phyloP scores from a whole-genome alignment of 2,797 vertebrate genomes.

The Micropoecilia bifurca region DNA sequence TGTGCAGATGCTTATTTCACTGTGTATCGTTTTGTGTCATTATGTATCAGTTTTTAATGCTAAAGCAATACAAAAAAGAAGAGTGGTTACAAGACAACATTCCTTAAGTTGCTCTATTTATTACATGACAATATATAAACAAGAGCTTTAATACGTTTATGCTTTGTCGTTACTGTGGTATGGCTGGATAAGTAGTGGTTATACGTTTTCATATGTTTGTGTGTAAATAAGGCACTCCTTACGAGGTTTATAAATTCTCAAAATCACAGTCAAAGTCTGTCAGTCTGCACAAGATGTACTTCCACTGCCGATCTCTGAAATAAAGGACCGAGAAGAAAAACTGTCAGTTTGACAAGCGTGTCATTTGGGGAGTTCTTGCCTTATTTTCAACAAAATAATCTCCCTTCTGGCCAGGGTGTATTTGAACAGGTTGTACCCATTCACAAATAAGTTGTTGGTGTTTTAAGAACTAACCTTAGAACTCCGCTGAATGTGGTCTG shows the following conservation, averaged over 20 bases:
- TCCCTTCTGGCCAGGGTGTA: slow-evolving; percentile 6
- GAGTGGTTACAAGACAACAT: slow-evolving; percentile 19
- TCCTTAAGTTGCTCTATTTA: slow-evolving; percentile 21
- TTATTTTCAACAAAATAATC: slow-evolving; percentile 14
- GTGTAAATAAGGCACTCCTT: slow-evolving; percentile 6
- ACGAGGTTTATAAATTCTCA: slow-evolving; percentile 84
- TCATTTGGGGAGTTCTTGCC: not conserved
- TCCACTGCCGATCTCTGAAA: slow-evolving; percentile 97
- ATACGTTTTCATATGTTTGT: slow-evolving; percentile 22
- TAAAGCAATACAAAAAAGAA: slow-evolving; percentile 16
- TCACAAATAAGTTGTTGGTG: not conserved
- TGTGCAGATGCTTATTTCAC: slow-evolving; percentile 13
- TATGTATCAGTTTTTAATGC: slow-evolving; percentile 28
- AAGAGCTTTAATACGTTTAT: slow-evolving; percentile 3
- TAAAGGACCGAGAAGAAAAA: slow-evolving; percentile 38
- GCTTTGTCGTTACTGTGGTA: slow-evolving; percentile 16
- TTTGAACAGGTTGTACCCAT: not conserved
- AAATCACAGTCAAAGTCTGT: slow-evolving; percentile 94
- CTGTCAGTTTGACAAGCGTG: slow-evolving; percentile 30
- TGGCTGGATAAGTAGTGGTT: slow-evolving; percentile 41
- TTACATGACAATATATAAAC: slow-evolving; percentile 32
- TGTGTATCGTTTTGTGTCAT: slow-evolving; percentile 15
- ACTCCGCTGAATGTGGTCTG: slow-evolving; percentile 96
- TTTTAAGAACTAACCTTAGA: slow-evolving; percentile 84
- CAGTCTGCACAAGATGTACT: slow-evolving; percentile 97